Percentiles rank a stretch among this genome's conserved stretches.
Conservation (phyloP, 2,113 vertebrate species). For the Gadus chalcogrammus region DNA sequence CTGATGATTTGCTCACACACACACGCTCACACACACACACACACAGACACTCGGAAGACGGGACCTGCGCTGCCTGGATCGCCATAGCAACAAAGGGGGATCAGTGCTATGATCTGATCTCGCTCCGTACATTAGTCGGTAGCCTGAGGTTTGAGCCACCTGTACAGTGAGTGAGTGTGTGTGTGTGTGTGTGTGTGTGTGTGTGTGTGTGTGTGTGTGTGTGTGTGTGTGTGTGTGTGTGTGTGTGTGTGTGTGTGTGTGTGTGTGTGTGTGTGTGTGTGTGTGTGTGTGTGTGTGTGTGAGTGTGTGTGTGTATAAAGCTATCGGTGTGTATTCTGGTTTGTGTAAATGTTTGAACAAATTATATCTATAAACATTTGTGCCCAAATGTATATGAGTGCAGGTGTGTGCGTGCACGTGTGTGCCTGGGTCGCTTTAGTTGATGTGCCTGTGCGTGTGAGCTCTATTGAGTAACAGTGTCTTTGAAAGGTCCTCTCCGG, state of each 20-base stretch:
- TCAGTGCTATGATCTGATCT: slow-evolving; percentile 47
- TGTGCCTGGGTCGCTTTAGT: neutral
- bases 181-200: slow-evolving; percentile 3
- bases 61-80: slow-evolving; percentile 34
- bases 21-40: neutral
- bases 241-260: neutral
- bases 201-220: neutral
- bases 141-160: slow-evolving; percentile 16
- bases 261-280: neutral
- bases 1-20: neutral
- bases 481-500: slow-evolving; percentile 43
- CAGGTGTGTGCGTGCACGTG: neutral
- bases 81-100: slow-evolving; percentile 48
- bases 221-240: no score
- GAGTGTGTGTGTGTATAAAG: neutral
- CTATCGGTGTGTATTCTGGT: neutral
- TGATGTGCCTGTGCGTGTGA: slow-evolving; percentile 4
- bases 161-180: slow-evolving; percentile 3
- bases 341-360: no score
- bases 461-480: slow-evolving; percentile 4
- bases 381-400: neutral
- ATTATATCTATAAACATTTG: neutral
- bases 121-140: slow-evolving; percentile 33
- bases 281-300: no score
- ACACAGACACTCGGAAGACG: slow-evolving; percentile 10